Evolutionary conservation across 2,797 vertebrate genomes (phyloP), one percentile per base, ranked within the genome.

Genomic region (Lacerta bilineata): DNA sequence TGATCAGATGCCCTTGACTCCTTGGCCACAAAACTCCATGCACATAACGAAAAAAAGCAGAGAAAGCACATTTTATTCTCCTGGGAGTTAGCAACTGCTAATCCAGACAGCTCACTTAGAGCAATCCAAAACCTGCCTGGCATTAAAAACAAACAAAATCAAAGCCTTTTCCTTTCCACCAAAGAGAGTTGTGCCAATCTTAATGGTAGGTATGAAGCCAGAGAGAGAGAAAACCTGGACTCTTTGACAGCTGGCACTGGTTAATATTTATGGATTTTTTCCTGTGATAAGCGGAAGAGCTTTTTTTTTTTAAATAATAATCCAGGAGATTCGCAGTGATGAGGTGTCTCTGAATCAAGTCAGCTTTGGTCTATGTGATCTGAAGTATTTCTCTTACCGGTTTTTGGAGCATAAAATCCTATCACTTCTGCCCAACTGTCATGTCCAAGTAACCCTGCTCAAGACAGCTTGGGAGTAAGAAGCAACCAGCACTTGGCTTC

Each of bases 361-460:
- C 75, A 90, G 59, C 72, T 79, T 66, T 89, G 89, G 91, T 88
- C 94, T 95, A 94, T 93, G 93, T 83, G 93, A 92, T 90, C 78
- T 94, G 94, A 95, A 94, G 89, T 90, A 85, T 93, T 88, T 91
- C 94, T 93, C 93, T 90, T 88, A 93, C 88, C 79, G 93, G 92
- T 92, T 95, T 96, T 94, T 96, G 92, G 94, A 95, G 95, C 95
- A 94, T 94, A 95, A 96, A 95, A 95, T 95, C 84, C 77, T 92
- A 95, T 95, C 92, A 91, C 88, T 95, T 95, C 92, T 94, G 94
- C 94, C 91, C 93, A 95, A 94, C 92, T 93, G 93, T 93, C 88
- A 88, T 92, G 87, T 88, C 87, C 87, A 91, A 93, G 94, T 94
- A 93, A 95, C 91, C 88, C 93, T 91, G 84, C 90, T 87, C 84